A percentile compares a stretch with the other conserved stretches of the same genome.
Conservation (phyloP, 1,140 invertebrate genomes). For the Nasonia longicornis region DNA sequence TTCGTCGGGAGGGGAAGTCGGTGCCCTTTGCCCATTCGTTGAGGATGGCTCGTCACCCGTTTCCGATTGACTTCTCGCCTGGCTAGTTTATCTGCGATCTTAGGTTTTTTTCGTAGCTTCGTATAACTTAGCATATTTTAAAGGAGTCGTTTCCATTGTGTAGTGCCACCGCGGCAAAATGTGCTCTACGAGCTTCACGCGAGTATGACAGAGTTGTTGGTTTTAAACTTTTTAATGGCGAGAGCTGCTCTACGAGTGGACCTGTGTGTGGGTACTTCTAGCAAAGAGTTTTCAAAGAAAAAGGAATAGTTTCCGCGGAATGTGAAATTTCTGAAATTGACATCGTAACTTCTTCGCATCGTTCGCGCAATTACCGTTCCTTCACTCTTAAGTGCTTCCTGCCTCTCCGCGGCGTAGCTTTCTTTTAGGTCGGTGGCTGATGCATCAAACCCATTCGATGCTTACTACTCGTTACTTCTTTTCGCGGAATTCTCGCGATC, state of each 20-base stretch:
- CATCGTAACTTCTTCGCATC: slow-evolving; percentile 33
- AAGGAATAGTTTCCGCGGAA: slow-evolving; percentile 34
- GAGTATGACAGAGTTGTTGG: not conserved
- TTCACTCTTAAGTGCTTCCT: slow-evolving; percentile 31
- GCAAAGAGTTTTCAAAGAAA: slow-evolving; percentile 15
- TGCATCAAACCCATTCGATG: slow-evolving; percentile 24
- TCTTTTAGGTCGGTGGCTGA: not conserved
- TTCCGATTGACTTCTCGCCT: not conserved
- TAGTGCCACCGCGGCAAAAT: not conserved
- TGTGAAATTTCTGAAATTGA: slow-evolving; percentile 35
- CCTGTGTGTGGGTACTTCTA: not conserved
- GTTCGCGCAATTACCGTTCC: slow-evolving; percentile 38
- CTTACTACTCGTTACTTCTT: not conserved
- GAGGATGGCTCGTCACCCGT: not conserved
- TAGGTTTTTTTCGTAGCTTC: not conserved
- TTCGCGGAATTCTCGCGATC: not conserved
- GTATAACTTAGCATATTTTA: not conserved
- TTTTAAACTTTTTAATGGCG: not conserved
- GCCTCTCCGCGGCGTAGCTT: not conserved
- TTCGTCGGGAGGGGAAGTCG: not conserved
- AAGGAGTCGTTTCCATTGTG: not conserved
- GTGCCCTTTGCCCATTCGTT: not conserved
- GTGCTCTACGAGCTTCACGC: too few relatives aligned
- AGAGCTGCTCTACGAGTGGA: not conserved
- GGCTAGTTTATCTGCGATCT: not conserved